Evolutionary conservation across 2,888 invertebrate genomes (phyloP), one percentile per base, ranked within the genome.

Genomic region (Apodemia duryi): DNA sequence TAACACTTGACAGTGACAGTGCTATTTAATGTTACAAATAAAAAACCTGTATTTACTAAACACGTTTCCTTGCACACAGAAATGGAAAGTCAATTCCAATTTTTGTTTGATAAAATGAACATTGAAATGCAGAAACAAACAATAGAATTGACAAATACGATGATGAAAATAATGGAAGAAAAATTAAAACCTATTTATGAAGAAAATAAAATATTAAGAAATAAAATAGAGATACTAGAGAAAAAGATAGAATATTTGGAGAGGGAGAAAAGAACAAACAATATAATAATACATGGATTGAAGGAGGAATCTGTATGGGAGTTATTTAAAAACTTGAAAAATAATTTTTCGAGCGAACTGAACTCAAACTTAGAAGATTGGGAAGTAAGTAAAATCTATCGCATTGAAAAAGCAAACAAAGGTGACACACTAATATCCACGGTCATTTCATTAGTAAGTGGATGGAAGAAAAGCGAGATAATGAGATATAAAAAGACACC

Each of bases 381-480:
- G 5, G 71, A 71, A 49, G 41, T 72, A 10, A 73, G 72, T 13
- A 72, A 71, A 67, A 64, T 73, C 2, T 62, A 70, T 49, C 63
- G 72, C 6, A 7, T 73, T 13, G 74, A 71, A 43, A 69, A 65
- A 51, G 66, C 52, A 28, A 69, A 35, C 3, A 32, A 57, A 2
- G 11, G 11, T 11, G 62, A 65, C 2, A 72, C 72, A 62, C 65
- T 69, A 32, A 71, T 70, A 29, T 74, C 73, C 0, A 61, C 67
- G 1, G 52, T 72, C 2, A 61, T 49, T 29, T 69, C 69, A 0
- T 71, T 75, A 35, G 21, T 63, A 35, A 70, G 28, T 28, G 57
- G 61, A 0, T 72, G 71, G 73, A 73, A 66, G 57, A 75, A 73
- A 32, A 66, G 61, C 11, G 68, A 71, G 67, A 70, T 74, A 13